phyloP scores from a whole-genome alignment of 37 sponge, comb jelly and placozoan species.

The Chondrilla cf. caribensis region DNA sequence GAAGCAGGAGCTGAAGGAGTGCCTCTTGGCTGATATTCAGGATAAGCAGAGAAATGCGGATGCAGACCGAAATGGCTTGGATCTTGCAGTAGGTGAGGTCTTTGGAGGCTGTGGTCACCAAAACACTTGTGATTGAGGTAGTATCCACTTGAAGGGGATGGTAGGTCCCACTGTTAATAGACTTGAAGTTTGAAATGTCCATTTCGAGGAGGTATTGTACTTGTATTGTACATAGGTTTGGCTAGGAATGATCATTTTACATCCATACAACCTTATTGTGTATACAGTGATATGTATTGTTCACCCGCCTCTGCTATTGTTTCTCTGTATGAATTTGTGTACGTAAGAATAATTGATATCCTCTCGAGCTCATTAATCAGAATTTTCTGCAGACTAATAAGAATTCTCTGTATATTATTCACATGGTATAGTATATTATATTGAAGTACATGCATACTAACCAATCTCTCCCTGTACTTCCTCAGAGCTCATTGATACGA shows the following conservation, averaged over 20 bases:
- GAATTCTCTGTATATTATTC: too few species aligned
- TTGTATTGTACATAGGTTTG: neutral
- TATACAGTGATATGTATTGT: too few species aligned
- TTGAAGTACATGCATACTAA: too few species aligned
- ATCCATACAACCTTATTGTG: too few species aligned
- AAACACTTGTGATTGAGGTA: neutral
- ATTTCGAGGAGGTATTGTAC: neutral
- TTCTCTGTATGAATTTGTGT: too few species aligned
- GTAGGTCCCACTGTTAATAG: neutral
- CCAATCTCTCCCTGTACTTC: too few species aligned
- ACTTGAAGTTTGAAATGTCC: neutral
- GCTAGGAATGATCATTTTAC: too few species aligned
- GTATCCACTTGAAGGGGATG: neutral
- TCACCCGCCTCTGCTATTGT: too few species aligned
- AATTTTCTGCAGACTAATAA: too few species aligned
- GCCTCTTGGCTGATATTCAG: conserved; percentile 51
- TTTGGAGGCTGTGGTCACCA: neutral
- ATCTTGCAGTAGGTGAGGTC: conserved; percentile 39
- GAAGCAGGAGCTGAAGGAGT: conserved; percentile 70
- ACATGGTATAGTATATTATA: too few species aligned
- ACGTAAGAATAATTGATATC: too few species aligned
- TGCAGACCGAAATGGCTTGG: conserved; percentile 33
- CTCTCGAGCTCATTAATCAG: too few species aligned
- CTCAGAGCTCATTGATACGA: conserved; percentile 63
- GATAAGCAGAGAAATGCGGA: conserved; percentile 72